phyloP scores from a whole-genome alignment of 2,888 invertebrate species.

The Drosophila limbata region DNA sequence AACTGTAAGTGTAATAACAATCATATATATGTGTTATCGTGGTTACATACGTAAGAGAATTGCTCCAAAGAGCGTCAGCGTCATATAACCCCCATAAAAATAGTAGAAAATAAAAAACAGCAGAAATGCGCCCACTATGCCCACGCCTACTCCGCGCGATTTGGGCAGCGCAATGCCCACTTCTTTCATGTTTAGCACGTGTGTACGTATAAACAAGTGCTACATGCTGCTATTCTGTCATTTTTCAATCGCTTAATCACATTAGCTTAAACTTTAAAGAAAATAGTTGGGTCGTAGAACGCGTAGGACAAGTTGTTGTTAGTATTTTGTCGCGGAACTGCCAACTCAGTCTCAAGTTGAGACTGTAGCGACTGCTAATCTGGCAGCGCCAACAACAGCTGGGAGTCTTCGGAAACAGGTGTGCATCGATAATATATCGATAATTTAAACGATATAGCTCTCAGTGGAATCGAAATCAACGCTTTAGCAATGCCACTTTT shows the following conservation, averaged over 20 bases:
- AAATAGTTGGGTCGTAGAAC: conserved; percentile 25
- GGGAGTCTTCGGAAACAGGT: conserved; percentile 36
- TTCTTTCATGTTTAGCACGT: conserved; percentile 74
- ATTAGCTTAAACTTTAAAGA: conserved; percentile 1
- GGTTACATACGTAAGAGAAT: conserved; percentile 90
- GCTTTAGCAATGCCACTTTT: no score
- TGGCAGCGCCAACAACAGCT: conserved; percentile 42
- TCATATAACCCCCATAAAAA: conserved; percentile 92
- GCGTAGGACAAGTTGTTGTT: conserved; percentile 27
- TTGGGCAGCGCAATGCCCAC: conserved; percentile 81
- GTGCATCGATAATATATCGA: conserved; percentile 14
- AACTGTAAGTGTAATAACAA: not conserved
- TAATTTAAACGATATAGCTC: not conserved
- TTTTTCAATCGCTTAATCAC: conserved; percentile 12
- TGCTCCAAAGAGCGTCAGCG: conserved; percentile 89
- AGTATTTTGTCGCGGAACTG: conserved; percentile 32
- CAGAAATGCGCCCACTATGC: conserved; percentile 90
- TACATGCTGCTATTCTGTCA: conserved; percentile 46
- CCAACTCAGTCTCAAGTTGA: conserved; percentile 35
- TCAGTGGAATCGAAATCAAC: not conserved
- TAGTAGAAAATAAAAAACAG: conserved; percentile 92
- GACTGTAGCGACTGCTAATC: not conserved
- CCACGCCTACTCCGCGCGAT: conserved; percentile 90
- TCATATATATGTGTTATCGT: not conserved
- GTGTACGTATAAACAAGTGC: conserved; percentile 21